Percentiles rank a stretch among this genome's conserved stretches.
These are phyloP conservation scores for Poecilus cupreus DNA, from an alignment of 2,888 invertebrate species.

Conservation along the genomic window DNA sequence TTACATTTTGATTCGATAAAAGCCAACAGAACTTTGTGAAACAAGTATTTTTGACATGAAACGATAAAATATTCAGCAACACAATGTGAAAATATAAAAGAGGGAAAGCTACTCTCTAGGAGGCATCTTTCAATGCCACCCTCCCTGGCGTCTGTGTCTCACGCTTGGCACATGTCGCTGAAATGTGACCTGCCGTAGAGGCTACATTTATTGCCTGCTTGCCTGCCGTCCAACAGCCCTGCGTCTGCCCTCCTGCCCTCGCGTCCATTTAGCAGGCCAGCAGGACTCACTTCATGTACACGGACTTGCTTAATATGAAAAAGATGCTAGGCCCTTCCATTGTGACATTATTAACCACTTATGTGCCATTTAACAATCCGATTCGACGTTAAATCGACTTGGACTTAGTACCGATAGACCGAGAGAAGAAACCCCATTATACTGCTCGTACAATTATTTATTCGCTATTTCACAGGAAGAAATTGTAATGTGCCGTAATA, in stretches of 20 bases:
- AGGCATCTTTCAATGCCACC: conserved; percentile 44
- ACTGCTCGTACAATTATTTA: too few relatives aligned
- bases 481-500: too few relatives aligned
- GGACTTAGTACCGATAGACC: not conserved
- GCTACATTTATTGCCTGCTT: conserved; percentile 39
- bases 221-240: not conserved
- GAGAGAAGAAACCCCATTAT: too few relatives aligned
- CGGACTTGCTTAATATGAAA: conserved; percentile 19
- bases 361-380: conserved; percentile 31
- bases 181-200: conserved; percentile 38
- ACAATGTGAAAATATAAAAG: conserved; percentile 45
- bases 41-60: conserved; percentile 14
- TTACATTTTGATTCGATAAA: not conserved
- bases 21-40: not conserved
- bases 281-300: conserved; percentile 6
- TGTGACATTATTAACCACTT: conserved; percentile 43
- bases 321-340: conserved; percentile 9
- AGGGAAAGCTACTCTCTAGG: conserved; percentile 37
- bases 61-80: conserved; percentile 32
- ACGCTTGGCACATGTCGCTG: conserved; percentile 11
- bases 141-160: not conserved
- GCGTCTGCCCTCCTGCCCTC: conserved; percentile 11
- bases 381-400: not conserved
- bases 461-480: too few relatives aligned
- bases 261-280: conserved; percentile 19